phyloP scores from a whole-genome alignment of 2,888 invertebrate species.

The Plagiodera versicolora region DNA sequence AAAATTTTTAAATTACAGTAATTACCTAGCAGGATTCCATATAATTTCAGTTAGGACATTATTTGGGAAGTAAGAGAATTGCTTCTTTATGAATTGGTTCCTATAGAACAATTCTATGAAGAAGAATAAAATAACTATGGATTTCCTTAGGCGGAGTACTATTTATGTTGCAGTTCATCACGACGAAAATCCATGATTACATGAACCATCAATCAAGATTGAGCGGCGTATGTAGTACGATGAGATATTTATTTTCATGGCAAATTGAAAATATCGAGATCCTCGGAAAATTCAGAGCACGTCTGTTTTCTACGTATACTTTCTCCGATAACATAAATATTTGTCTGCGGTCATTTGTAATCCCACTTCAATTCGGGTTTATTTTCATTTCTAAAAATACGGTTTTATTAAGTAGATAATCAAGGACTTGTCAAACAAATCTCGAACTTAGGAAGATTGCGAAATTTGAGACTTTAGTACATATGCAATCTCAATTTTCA shows the following conservation, averaged over 20 bases:
- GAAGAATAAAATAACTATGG: too few relatives aligned
- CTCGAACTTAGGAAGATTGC: not conserved
- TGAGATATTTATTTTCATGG: constrained; percentile 18
- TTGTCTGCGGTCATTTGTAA: constrained; percentile 29
- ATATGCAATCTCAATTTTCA: too few relatives aligned
- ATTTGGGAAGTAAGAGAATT: too few relatives aligned
- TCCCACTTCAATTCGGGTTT: constrained; percentile 28
- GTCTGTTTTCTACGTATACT: constrained; percentile 26
- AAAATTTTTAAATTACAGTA: too few relatives aligned
- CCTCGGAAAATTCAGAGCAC: constrained; percentile 30
- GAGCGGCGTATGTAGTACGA: not conserved
- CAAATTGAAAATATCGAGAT: constrained; percentile 27
- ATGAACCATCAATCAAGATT: not conserved
- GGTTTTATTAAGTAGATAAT: constrained; percentile 30
- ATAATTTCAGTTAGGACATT: too few relatives aligned
- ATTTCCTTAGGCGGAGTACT: too few relatives aligned
- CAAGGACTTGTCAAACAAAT: constrained; percentile 31
- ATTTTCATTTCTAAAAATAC: constrained; percentile 34
- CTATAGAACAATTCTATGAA: too few relatives aligned
- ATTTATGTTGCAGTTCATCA: too few relatives aligned
- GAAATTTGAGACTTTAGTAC: too few relatives aligned
- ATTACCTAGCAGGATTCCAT: too few relatives aligned
- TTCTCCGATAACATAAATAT: constrained; percentile 32
- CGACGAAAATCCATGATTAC: too few relatives aligned
- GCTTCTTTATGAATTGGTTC: too few relatives aligned